Conservation (phyloP, 1,140 invertebrate species). For the Tetramorium parvispinum region DNA sequence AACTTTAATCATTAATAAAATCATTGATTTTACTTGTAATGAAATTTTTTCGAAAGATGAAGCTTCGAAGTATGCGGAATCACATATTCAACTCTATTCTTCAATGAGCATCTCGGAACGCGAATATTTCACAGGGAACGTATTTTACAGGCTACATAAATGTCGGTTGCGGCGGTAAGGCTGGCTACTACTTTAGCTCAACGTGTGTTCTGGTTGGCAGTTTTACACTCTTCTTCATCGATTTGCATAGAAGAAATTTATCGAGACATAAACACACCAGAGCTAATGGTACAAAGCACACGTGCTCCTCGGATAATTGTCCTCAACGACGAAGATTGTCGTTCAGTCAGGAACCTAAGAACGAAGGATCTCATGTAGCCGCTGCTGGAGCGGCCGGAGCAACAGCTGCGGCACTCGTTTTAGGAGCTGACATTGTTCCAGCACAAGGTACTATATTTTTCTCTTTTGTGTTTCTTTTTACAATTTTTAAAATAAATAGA, state of each 20-base stretch:
- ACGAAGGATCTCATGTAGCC: slow-evolving; percentile 82
- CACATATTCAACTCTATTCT: background rate
- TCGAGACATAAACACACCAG: slow-evolving; percentile 89
- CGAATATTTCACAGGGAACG: background rate
- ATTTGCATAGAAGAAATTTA: slow-evolving; percentile 90
- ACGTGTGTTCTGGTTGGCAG: slow-evolving; percentile 91
- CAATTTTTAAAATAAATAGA: background rate
- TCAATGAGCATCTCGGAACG: background rate
- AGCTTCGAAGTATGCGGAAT: background rate
- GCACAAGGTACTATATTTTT: slow-evolving; percentile 74
- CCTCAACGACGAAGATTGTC: slow-evolving; percentile 87
- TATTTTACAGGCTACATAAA: slow-evolving; percentile 90
- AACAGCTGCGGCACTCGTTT: slow-evolving; percentile 83
- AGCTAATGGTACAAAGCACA: slow-evolving; percentile 87
- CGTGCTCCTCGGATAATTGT: slow-evolving; percentile 87
- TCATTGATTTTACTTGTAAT: background rate
- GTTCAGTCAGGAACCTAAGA: slow-evolving; percentile 87
- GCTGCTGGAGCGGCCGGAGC: slow-evolving; percentile 83
- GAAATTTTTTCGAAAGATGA: background rate
- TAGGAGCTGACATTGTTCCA: slow-evolving; percentile 79
- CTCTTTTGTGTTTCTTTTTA: background rate
- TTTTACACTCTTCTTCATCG: slow-evolving; percentile 92
- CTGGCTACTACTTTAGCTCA: slow-evolving; percentile 93
- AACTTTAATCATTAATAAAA: background rate
- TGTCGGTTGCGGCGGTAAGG: slow-evolving; percentile 90